phyloP scores from a whole-genome alignment of 2,797 vertebrate species.

The Rhincodon typus region DNA sequence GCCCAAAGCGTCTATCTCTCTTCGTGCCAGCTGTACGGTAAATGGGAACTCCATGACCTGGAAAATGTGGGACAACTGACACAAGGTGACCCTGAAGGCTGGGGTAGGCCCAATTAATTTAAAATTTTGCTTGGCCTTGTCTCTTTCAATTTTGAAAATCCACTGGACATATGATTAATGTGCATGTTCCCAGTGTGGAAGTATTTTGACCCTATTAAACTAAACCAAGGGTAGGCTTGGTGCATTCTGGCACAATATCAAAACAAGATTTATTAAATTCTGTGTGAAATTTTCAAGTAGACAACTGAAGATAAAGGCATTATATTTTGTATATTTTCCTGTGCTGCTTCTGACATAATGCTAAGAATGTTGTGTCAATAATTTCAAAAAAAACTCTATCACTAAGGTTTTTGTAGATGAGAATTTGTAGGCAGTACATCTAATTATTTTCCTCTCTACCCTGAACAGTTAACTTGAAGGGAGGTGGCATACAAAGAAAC shows the following conservation, averaged over 20 bases:
- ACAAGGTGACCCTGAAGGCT: slow-evolving; percentile 75
- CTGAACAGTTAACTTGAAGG: neutral
- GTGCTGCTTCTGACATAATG: slow-evolving; percentile 11
- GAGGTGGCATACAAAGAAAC: slow-evolving; percentile 4
- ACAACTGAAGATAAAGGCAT: slow-evolving; percentile 76
- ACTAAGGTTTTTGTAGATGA: slow-evolving; percentile 7
- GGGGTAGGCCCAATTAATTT: slow-evolving; percentile 82
- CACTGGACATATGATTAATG: slow-evolving; percentile 91
- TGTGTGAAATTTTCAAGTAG: slow-evolving; percentile 78
- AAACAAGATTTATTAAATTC: slow-evolving; percentile 91
- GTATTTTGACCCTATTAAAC: slow-evolving; percentile 98
- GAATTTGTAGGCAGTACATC: neutral
- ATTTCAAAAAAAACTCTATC: slow-evolving; percentile 10
- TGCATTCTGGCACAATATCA: slow-evolving; percentile 91
- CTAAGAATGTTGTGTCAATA: neutral
- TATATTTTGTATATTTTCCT: slow-evolving; percentile 78
- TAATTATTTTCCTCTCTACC: slow-evolving; percentile 25
- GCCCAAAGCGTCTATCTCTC: slow-evolving; percentile 60
- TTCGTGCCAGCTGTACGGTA: slow-evolving; percentile 63
- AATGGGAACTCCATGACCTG: slow-evolving; percentile 70
- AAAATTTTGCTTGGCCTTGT: slow-evolving; percentile 84
- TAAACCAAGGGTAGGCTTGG: slow-evolving; percentile 92
- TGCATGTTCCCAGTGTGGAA: slow-evolving; percentile 80
- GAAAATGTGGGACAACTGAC: slow-evolving; percentile 73
- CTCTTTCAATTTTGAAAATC: slow-evolving; percentile 94